phyloP scores from a whole-genome alignment of 2,888 invertebrate genomes.

The Rapana venosa region DNA sequence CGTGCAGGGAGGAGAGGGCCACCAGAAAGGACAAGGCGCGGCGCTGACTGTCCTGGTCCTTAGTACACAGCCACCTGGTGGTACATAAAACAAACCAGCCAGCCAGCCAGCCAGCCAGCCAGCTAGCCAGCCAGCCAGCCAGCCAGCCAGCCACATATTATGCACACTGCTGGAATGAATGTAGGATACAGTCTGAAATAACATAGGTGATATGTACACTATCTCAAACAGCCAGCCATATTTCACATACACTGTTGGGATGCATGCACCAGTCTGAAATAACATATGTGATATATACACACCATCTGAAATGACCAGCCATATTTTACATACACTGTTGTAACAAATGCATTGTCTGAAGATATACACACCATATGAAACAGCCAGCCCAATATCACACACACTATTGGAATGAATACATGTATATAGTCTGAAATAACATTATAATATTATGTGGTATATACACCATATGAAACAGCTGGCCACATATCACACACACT shows the following conservation, averaged over 20 bases:
- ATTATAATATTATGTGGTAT: not conserved
- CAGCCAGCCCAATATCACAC: not conserved
- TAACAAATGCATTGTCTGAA: not conserved
- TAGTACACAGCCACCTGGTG: slow-evolving; percentile 64
- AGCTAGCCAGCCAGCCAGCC: too few relatives aligned
- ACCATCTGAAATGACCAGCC: too few relatives aligned
- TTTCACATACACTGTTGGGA: too few relatives aligned
- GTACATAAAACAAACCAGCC: not conserved
- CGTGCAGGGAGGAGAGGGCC: slow-evolving; percentile 60
- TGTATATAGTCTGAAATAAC: too few relatives aligned
- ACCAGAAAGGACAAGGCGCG: slow-evolving; percentile 64
- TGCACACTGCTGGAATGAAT: too few relatives aligned
- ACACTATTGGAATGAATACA: not conserved
- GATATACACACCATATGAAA: not conserved
- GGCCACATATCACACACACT: not conserved
- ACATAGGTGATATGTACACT: too few relatives aligned
- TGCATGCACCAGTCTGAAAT: too few relatives aligned
- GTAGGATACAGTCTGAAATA: too few relatives aligned
- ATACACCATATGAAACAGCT: not conserved
- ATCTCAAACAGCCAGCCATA: too few relatives aligned
- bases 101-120: too few relatives aligned
- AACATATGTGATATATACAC: too few relatives aligned
- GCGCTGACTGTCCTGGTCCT: slow-evolving; percentile 65
- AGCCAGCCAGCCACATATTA: too few relatives aligned
- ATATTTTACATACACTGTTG: not conserved